These are phyloP conservation scores for Theocolax elegans DNA, from an alignment of 1,140 invertebrate genomes.

Conservation along the genomic window DNA sequence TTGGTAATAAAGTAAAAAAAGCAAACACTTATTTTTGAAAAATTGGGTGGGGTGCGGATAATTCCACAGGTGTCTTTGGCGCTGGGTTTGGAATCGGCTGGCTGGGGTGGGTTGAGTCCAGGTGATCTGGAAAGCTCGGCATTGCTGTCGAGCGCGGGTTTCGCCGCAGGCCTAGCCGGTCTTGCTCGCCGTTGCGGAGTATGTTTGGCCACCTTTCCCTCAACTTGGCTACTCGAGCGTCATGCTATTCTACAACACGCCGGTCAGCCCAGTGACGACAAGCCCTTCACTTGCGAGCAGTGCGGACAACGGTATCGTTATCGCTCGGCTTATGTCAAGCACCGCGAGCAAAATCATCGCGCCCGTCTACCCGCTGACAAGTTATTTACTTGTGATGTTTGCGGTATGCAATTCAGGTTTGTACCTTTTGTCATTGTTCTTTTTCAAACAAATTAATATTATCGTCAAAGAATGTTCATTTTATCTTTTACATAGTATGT, in stretches of 20 bases:
- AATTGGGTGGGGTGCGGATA: too few species aligned
- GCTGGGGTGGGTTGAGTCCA: conserved; percentile 67
- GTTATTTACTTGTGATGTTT: conserved; percentile 79
- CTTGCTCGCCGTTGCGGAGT: conserved; percentile 77
- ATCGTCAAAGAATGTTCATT: too few species aligned
- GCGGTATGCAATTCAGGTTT: conserved; percentile 41
- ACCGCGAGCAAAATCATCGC: conserved; percentile 88
- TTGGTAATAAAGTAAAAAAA: too few species aligned
- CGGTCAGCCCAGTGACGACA: conserved; percentile 77
- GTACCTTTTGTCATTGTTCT: not conserved
- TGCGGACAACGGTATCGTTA: conserved; percentile 91
- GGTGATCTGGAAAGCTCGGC: conserved; percentile 62
- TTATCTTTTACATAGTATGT: too few species aligned
- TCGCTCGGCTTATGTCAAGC: conserved; percentile 87
- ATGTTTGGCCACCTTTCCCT: conserved; percentile 84
- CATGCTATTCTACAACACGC: conserved; percentile 83
- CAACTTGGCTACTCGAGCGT: conserved; percentile 82
- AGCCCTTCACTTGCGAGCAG: conserved; percentile 91
- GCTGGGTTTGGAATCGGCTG: conserved; percentile 67
- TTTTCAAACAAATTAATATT: too few species aligned
- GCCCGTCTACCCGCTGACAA: conserved; percentile 87
- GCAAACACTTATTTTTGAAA: too few species aligned
- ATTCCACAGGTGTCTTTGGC: conserved; percentile 63
- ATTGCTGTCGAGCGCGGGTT: conserved; percentile 64
- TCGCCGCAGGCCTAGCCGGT: conserved; percentile 56